Conservation (phyloP, 2,888 invertebrate species). For the Platypus cylindrus region DNA sequence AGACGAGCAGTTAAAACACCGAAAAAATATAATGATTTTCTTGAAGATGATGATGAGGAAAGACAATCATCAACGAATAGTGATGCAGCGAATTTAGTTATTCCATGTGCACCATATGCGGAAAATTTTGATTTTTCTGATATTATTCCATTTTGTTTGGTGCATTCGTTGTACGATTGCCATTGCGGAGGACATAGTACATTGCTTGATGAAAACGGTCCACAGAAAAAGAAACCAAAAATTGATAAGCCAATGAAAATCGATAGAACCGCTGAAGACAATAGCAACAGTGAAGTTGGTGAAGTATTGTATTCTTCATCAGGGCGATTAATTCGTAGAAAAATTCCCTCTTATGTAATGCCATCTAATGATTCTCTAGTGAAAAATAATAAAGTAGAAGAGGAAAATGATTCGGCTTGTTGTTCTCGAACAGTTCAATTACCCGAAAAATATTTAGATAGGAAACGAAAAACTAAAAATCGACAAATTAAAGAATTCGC, state of each 20-base stretch:
- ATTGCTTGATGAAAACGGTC: not conserved
- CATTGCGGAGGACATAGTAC: constrained; percentile 41
- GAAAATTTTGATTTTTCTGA: constrained; percentile 22
- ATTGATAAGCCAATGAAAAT: not conserved
- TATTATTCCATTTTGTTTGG: constrained; percentile 52
- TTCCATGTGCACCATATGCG: constrained; percentile 14
- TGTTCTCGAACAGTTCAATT: no score
- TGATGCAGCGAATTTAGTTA: not conserved
- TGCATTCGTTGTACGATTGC: constrained; percentile 53
- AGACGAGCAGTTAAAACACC: constrained; percentile 47
- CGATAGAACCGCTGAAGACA: not conserved
- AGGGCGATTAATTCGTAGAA: no score
- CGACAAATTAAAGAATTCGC: no score
- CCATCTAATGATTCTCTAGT: no score
- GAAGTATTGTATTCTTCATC: no score
- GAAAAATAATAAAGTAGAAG: no score
- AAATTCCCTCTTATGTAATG: no score
- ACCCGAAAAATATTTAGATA: no score
- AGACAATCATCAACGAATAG: constrained; percentile 7
- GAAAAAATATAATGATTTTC: constrained; percentile 47
- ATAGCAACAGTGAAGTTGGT: not conserved
- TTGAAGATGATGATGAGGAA: constrained; percentile 24
- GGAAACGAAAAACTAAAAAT: no score
- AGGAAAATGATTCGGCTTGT: no score
- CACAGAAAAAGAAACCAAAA: not conserved